phyloP scores from a whole-genome alignment of 2,888 invertebrate genomes.

The Drosophila hamatofila region DNA sequence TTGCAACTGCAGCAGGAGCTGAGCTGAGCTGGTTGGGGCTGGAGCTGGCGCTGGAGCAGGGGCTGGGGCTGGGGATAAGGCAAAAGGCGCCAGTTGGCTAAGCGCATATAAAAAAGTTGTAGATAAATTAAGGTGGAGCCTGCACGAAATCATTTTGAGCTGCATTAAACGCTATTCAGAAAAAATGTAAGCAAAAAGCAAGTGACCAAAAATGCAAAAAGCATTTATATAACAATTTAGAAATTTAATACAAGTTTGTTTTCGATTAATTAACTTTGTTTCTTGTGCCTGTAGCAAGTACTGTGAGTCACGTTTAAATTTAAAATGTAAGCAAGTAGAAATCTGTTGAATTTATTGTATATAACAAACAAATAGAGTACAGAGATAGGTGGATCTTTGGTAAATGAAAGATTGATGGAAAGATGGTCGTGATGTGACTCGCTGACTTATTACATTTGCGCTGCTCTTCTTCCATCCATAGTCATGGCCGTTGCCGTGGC shows the following conservation, averaged over 20 bases:
- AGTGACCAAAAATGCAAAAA: no score
- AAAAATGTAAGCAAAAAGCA: background rate
- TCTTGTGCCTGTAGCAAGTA: background rate
- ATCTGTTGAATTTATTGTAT: background rate
- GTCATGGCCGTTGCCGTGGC: background rate
- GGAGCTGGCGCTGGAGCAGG: background rate
- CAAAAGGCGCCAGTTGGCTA: slow-evolving; percentile 76
- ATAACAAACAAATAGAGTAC: slow-evolving; percentile 11
- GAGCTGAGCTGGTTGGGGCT: background rate
- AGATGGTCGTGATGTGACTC: slow-evolving; percentile 59
- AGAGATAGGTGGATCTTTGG: slow-evolving; percentile 1
- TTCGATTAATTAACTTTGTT: background rate
- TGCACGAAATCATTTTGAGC: slow-evolving; percentile 70
- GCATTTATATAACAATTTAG: no score
- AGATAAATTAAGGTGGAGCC: slow-evolving; percentile 75
- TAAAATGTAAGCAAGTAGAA: background rate
- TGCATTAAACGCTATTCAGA: slow-evolving; percentile 30
- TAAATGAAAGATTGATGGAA: background rate
- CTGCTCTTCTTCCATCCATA: slow-evolving; percentile 23
- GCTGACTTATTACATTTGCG: slow-evolving; percentile 77
- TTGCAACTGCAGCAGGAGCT: slow-evolving; percentile 61
- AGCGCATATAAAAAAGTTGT: slow-evolving; percentile 78
- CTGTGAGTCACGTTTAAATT: background rate
- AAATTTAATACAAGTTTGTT: background rate
- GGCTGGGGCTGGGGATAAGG: slow-evolving; percentile 1